Evolutionary conservation across 1,140 invertebrate species (phyloP).

Genomic region (Lepidurus apus): DNA sequence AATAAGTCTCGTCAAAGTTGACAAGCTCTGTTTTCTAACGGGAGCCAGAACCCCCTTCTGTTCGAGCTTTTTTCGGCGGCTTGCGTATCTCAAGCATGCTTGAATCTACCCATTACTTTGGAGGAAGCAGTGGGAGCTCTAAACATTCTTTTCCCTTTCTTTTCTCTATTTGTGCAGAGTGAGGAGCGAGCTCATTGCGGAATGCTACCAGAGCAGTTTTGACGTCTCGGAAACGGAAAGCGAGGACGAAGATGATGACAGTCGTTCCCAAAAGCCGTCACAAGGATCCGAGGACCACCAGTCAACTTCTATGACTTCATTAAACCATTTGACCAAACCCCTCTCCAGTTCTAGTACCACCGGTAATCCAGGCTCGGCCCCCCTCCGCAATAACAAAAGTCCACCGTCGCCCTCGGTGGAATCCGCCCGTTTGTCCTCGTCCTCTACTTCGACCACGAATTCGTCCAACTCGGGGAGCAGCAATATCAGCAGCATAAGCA

Average conservation of each 20-base stretch:
- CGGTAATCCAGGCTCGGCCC: conserved; percentile 34
- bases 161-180: background rate
- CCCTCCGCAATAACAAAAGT: conserved; percentile 34
- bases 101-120: background rate
- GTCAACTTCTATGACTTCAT: conserved; percentile 33
- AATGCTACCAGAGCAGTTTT: conserved; percentile 29
- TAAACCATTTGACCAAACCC: conserved; percentile 27
- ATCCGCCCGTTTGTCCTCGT: conserved; percentile 32
- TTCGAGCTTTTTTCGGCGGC: background rate
- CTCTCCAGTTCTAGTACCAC: conserved; percentile 32
- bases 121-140: background rate
- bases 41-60: conserved; percentile 16
- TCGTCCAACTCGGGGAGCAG: conserved; percentile 26
- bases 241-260: conserved; percentile 42
- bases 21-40: conserved; percentile 6
- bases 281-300: conserved; percentile 32
- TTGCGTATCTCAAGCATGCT: conserved; percentile 14
- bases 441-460: conserved; percentile 19
- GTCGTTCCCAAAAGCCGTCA: conserved; percentile 34
- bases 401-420: conserved; percentile 34
- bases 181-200: conserved; percentile 5
- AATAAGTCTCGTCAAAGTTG: background rate
- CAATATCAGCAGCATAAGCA: background rate
- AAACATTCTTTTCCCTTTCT: conserved; percentile 25
- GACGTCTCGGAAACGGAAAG: conserved; percentile 42